Conservation (phyloP, 2,888 invertebrate species). For the Calliopum simillimum region DNA sequence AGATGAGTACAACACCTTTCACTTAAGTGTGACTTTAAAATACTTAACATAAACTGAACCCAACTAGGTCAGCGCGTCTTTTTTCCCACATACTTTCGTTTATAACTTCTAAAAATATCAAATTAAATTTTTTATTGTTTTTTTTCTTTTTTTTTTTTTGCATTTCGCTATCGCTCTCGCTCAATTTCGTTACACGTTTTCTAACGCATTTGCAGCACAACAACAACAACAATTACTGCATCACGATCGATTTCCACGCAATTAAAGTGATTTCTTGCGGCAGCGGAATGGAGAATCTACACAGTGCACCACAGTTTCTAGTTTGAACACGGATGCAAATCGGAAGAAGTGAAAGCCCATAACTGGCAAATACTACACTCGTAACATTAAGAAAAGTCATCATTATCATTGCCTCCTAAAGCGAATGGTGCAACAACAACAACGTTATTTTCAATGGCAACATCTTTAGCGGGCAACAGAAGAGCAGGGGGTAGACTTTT, state of each 20-base stretch:
- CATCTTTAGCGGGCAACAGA: neutral
- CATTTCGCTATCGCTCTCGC: no score
- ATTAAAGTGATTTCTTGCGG: neutral
- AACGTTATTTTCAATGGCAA: neutral
- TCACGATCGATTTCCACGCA: constrained; percentile 12
- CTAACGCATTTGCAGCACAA: neutral
- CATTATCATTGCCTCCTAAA: neutral
- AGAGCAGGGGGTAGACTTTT: no score
- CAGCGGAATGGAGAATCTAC: neutral
- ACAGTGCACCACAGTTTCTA: constrained; percentile 23
- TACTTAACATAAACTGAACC: no score
- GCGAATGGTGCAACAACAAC: neutral
- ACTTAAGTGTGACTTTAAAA: no score
- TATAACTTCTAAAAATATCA: no score
- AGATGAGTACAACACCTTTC: no score
- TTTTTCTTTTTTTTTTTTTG: no score
- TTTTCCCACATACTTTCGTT: no score
- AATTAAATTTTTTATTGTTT: no score
- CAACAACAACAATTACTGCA: neutral
- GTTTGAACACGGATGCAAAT: constrained; percentile 33
- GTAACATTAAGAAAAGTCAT: constrained; percentile 7
- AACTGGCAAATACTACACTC: neutral
- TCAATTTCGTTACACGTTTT: no score
- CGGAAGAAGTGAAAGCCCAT: constrained; percentile 36
- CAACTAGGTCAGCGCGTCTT: no score